These are phyloP conservation scores for Rhagophthalmus giganteus DNA, from an alignment of 2,888 invertebrate species.

Conservation along the genomic window DNA sequence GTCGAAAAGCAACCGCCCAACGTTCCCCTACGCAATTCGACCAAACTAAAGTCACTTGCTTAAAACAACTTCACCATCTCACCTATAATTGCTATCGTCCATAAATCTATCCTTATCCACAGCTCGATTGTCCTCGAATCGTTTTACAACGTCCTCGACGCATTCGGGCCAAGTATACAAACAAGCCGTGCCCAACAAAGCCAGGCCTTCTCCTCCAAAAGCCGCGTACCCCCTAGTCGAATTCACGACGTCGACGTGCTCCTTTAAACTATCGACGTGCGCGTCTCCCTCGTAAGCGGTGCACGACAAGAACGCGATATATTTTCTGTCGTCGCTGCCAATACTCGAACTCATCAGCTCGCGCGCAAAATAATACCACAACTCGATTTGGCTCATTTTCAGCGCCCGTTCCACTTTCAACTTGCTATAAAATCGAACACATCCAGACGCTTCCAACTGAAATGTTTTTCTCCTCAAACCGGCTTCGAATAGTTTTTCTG, in stretches of 20 bases:
- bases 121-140: conserved; percentile 63
- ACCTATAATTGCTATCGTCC: conserved; percentile 90
- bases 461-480: conserved; percentile 81
- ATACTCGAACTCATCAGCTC: conserved; percentile 76
- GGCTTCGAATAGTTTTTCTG: conserved; percentile 82
- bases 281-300: conserved; percentile 73
- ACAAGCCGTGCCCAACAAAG: conserved; percentile 87
- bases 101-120: conserved; percentile 76
- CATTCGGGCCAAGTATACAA: conserved; percentile 86
- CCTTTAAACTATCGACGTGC: conserved; percentile 69
- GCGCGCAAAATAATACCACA: conserved; percentile 84
- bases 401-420: conserved; percentile 72
- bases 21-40: conserved; percentile 64
- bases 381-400: conserved; percentile 72
- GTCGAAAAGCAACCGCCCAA: conserved; percentile 88
- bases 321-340: conserved; percentile 74
- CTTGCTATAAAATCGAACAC: conserved; percentile 73
- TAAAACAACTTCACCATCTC: not conserved
- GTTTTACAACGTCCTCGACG: conserved; percentile 66
- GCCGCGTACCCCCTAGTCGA: conserved; percentile 84
- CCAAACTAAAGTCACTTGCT: not conserved
- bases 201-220: conserved; percentile 88
- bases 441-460: conserved; percentile 72
- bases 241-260: conserved; percentile 70
- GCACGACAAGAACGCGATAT: conserved; percentile 86